phyloP scores from a whole-genome alignment of 2,888 invertebrate genomes.

The Drosophila aldrichi region DNA sequence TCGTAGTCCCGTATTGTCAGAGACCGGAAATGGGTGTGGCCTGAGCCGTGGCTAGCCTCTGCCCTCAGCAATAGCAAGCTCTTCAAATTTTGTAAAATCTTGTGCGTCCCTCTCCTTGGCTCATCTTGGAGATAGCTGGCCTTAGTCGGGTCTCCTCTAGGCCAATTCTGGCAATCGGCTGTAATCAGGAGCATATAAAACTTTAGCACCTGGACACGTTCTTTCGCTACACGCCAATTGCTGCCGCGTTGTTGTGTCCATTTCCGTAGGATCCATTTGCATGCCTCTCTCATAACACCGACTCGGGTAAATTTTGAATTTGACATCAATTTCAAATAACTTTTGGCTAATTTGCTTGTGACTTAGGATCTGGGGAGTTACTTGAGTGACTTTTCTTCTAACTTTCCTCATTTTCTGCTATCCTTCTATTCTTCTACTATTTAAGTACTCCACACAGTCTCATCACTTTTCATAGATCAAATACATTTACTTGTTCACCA shows the following conservation, averaged over 20 bases:
- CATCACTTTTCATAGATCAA: no score
- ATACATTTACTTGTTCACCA: not conserved
- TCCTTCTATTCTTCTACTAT: no score
- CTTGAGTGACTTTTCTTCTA: no score
- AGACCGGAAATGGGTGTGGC: conserved; percentile 33
- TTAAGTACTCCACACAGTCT: no score
- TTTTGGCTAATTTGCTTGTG: no score
- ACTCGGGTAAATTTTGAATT: conserved; percentile 35
- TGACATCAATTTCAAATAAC: conserved; percentile 3
- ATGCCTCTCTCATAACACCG: not conserved
- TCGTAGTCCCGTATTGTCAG: conserved; percentile 53
- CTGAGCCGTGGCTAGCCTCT: not conserved
- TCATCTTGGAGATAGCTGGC: not conserved
- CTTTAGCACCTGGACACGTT: not conserved
- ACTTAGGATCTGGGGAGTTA: no score
- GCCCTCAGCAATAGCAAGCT: not conserved
- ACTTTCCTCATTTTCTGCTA: no score
- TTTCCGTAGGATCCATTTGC: conserved; percentile 10
- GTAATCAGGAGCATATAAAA: conserved; percentile 7
- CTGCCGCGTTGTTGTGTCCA: not conserved
- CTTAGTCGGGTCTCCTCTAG: no score
- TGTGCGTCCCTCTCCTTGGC: no score
- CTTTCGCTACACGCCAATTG: not conserved
- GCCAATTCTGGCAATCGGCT: not conserved
- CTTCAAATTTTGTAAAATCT: no score